Conservation (phyloP, 2,888 invertebrate species). For the Gastracanthus pulcherrimus region DNA sequence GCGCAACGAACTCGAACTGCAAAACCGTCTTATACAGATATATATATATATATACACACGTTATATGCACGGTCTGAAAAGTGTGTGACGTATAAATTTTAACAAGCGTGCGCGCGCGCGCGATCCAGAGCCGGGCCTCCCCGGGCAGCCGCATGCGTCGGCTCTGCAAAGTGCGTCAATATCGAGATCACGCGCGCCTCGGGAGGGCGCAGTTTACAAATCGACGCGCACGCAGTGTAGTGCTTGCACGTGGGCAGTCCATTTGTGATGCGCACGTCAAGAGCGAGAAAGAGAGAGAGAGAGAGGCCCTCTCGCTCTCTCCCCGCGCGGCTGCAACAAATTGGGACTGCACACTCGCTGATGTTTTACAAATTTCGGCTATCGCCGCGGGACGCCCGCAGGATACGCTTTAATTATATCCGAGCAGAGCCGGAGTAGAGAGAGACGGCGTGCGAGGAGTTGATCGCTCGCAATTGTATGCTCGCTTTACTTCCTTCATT, state of each 20-base stretch:
- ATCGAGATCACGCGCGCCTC: slow-evolving; percentile 49
- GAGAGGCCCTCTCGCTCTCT: too few species aligned
- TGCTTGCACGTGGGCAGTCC: slow-evolving; percentile 34
- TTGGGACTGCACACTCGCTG: slow-evolving; percentile 43
- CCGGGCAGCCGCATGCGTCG: background rate
- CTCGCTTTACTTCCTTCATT: background rate
- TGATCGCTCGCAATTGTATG: background rate
- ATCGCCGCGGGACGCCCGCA: slow-evolving; percentile 30
- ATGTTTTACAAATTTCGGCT: slow-evolving; percentile 53
- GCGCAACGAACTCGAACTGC: background rate
- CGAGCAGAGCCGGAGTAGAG: background rate
- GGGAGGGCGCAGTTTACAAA: slow-evolving; percentile 53
- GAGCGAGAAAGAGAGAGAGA: too few species aligned
- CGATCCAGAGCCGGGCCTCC: too few species aligned
- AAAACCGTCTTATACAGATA: too few species aligned
- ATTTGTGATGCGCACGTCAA: slow-evolving; percentile 33
- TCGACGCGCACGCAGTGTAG: slow-evolving; percentile 29
- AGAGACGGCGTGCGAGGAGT: background rate
- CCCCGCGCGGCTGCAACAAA: slow-evolving; percentile 41
- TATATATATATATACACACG: background rate
- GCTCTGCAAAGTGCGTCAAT: slow-evolving; percentile 42
- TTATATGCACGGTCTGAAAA: background rate
- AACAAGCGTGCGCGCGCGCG: too few species aligned
- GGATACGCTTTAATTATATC: slow-evolving; percentile 52
- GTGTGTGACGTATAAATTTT: slow-evolving; percentile 19